A percentile compares a stretch with the other conserved stretches of the same genome.
These are phyloP conservation scores for Geotrupes spiniger DNA, from an alignment of 2,888 invertebrate genomes.

Conservation along the genomic window DNA sequence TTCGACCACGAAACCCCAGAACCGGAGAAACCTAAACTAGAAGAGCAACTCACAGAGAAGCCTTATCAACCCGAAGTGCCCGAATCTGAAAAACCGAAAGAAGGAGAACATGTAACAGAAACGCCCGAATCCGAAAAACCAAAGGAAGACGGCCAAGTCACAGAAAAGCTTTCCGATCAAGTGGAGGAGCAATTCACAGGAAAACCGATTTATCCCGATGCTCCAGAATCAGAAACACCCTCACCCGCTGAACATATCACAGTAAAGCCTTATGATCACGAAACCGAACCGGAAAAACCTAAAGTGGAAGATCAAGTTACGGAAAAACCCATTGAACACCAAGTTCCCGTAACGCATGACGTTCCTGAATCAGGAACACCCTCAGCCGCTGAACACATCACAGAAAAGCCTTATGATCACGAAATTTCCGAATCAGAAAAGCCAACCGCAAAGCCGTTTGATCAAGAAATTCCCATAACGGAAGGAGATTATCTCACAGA, in stretches of 20 bases:
- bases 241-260: slow-evolving; percentile 13
- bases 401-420: slow-evolving; percentile 9
- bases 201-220: neutral
- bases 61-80: too few relatives aligned
- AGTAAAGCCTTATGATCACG: slow-evolving; percentile 10
- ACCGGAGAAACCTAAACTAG: slow-evolving; percentile 5
- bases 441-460: slow-evolving; percentile 15
- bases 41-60: too few relatives aligned
- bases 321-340: slow-evolving; percentile 13
- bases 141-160: neutral
- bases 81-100: slow-evolving; percentile 3
- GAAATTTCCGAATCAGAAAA: slow-evolving; percentile 16
- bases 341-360: slow-evolving; percentile 21
- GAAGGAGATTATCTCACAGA: too few relatives aligned
- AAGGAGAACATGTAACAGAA: slow-evolving; percentile 1
- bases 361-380: too few relatives aligned
- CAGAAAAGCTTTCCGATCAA: slow-evolving; percentile 3
- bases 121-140: neutral
- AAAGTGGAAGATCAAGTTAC: slow-evolving; percentile 22
- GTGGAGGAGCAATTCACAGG: slow-evolving; percentile 3
- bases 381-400: slow-evolving; percentile 14
- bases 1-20: slow-evolving; percentile 1
- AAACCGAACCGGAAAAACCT: slow-evolving; percentile 17
- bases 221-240: slow-evolving; percentile 13
- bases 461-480: slow-evolving; percentile 21